Evolutionary conservation across 2,888 invertebrate species (phyloP).

Genomic region (Drosophila cracens): DNA sequence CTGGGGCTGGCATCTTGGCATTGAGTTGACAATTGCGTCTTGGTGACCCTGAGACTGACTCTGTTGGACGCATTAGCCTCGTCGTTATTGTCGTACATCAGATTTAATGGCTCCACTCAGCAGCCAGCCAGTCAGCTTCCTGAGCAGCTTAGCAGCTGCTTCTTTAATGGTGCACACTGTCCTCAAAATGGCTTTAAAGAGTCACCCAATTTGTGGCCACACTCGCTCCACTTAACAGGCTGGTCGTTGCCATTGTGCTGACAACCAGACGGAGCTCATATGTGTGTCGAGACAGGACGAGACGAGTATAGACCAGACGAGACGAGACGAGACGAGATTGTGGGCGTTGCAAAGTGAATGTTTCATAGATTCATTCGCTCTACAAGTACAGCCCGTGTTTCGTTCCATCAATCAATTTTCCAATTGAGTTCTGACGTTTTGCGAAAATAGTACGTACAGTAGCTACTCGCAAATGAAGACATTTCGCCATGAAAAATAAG

Average conservation of each 20-base stretch:
- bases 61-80: slow-evolving; percentile 60
- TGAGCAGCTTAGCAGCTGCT: slow-evolving; percentile 52
- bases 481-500: neutral
- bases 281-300: slow-evolving; percentile 42
- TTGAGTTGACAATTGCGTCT: slow-evolving; percentile 32
- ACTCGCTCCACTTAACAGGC: neutral
- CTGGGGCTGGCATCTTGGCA: slow-evolving; percentile 20
- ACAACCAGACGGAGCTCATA: slow-evolving; percentile 61
- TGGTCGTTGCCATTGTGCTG: slow-evolving; percentile 34
- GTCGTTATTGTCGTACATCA: slow-evolving; percentile 77
- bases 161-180: slow-evolving; percentile 56
- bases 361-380: slow-evolving; percentile 3
- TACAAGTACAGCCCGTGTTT: neutral
- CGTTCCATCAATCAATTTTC: slow-evolving; percentile 62
- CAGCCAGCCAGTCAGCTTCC: slow-evolving; percentile 50
- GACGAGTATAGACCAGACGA: too few species aligned
- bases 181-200: slow-evolving; percentile 37
- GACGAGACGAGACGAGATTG: neutral
- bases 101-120: slow-evolving; percentile 67
- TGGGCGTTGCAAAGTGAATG: slow-evolving; percentile 13
- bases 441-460: slow-evolving; percentile 13
- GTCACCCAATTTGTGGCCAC: neutral
- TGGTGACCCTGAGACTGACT: slow-evolving; percentile 17
- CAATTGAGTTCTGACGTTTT: slow-evolving; percentile 43
- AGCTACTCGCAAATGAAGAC: slow-evolving; percentile 11